phyloP scores from a whole-genome alignment of 53 echinoderm and acorn worm genomes.

The Luidia sarsii region DNA sequence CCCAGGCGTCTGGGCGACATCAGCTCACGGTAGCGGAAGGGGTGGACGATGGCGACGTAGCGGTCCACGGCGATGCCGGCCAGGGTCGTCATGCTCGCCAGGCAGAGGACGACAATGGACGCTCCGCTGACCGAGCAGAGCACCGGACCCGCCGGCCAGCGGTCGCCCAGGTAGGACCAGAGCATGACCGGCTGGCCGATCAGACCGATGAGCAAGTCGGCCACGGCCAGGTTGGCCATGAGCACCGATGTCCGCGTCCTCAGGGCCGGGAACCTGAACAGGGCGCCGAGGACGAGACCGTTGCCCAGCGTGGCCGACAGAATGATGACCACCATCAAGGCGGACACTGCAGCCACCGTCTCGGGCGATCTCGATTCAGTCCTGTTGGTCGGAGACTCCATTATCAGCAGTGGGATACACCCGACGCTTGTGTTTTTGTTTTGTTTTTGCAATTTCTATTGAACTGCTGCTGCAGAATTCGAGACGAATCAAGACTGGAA shows the following conservation, averaged over 20 bases:
- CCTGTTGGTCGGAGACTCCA: not conserved
- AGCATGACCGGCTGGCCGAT: conserved; percentile 66
- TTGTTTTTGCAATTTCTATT: too few species aligned
- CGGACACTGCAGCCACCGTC: conserved; percentile 11
- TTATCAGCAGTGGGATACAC: not conserved
- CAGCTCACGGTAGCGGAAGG: conserved; percentile 62
- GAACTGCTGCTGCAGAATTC: too few species aligned
- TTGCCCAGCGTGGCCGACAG: conserved; percentile 63
- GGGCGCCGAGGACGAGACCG: conserved; percentile 65
- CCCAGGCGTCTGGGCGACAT: conserved; percentile 57
- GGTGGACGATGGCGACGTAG: conserved; percentile 75
- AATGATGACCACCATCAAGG: conserved; percentile 59
- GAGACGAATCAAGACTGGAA: too few species aligned
- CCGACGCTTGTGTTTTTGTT: too few species aligned
- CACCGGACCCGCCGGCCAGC: conserved; percentile 63
- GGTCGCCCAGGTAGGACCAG: conserved; percentile 57
- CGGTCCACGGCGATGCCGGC: conserved; percentile 86
- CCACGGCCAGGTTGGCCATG: conserved; percentile 80
- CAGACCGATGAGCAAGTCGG: conserved; percentile 66
- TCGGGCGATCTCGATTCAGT: conserved; percentile 20
- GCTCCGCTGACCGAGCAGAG: conserved; percentile 66
- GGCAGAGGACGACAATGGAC: conserved; percentile 50
- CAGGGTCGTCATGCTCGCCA: conserved; percentile 76
- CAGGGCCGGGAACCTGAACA: conserved; percentile 50
- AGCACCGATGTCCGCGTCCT: conserved; percentile 78